These are phyloP conservation scores for Isurus oxyrinchus DNA, from an alignment of 2,113 vertebrate genomes.

Conservation along the genomic window DNA sequence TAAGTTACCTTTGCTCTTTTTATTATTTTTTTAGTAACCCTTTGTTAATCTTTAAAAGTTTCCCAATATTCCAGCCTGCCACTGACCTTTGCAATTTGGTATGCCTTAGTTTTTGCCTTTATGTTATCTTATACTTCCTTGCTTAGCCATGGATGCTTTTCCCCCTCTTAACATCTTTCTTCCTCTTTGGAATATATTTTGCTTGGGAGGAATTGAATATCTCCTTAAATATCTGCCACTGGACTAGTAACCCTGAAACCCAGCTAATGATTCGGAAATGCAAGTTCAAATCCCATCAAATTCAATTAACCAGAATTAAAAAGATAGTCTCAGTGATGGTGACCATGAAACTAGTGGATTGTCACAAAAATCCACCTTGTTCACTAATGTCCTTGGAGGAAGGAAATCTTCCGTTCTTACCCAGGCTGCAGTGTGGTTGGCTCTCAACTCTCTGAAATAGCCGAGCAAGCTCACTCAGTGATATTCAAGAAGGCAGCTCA, in stretches of 20 bases:
- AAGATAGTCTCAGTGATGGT: neutral
- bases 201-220: too few species aligned
- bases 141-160: too few species aligned
- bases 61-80: too few species aligned
- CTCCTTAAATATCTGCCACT: neutral
- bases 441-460: neutral
- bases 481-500: neutral
- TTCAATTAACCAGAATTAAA: neutral
- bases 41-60: too few species aligned
- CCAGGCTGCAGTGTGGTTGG: neutral
- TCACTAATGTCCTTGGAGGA: neutral
- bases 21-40: too few species aligned
- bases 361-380: neutral
- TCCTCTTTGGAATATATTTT: too few species aligned
- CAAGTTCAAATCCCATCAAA: neutral
- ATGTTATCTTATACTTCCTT: too few species aligned
- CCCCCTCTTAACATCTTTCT: too few species aligned
- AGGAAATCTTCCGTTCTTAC: neutral
- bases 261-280: neutral
- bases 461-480: neutral
- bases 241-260: neutral
- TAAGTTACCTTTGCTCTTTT: too few species aligned
- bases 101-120: too few species aligned
- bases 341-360: neutral
- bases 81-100: too few species aligned